These are phyloP conservation scores for Littorina saxatilis DNA, from an alignment of 1,140 invertebrate genomes.

Conservation along the genomic window DNA sequence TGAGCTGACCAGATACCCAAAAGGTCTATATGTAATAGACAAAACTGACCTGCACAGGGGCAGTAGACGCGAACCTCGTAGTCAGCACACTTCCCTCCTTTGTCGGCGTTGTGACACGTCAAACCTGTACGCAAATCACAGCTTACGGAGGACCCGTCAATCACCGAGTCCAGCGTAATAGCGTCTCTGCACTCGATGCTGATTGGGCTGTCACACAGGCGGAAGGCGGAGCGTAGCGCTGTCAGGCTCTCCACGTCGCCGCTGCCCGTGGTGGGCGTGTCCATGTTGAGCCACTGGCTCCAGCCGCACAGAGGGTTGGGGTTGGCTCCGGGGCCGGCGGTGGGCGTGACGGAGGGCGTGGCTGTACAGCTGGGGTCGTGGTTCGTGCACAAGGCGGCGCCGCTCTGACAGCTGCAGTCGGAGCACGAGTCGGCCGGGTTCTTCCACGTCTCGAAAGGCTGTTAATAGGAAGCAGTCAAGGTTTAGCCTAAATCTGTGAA, in stretches of 20 bases:
- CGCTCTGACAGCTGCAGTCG: conserved; percentile 58
- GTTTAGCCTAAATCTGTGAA: too few species aligned
- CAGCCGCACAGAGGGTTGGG: conserved; percentile 50
- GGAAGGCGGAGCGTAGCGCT: conserved; percentile 36
- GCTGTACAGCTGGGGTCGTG: conserved; percentile 36
- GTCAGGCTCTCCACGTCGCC: conserved; percentile 65
- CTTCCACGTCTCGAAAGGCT: conserved; percentile 61
- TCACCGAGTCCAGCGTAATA: conserved; percentile 32
- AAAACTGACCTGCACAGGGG: conserved; percentile 60
- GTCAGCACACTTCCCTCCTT: conserved; percentile 70
- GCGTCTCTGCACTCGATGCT: conserved; percentile 64
- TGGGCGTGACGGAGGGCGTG: conserved; percentile 25
- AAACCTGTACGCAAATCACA: conserved; percentile 74
- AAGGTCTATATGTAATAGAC: too few species aligned
- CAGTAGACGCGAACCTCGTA: conserved; percentile 76
- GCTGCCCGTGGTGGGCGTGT: conserved; percentile 52
- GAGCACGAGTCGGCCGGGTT: conserved; percentile 57
- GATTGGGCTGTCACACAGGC: conserved; percentile 57
- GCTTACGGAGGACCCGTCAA: conserved; percentile 44
- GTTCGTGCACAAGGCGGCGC: conserved; percentile 48
- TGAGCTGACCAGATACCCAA: too few species aligned
- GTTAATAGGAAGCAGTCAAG: too few species aligned
- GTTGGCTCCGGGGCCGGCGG: background rate
- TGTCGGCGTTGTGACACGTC: conserved; percentile 70
- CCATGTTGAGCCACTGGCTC: conserved; percentile 66